Percentiles rank a stretch among this genome's conserved stretches.
Evolutionary conservation across 2,113 vertebrate species (phyloP).

Genomic region (Macrotus californicus): DNA sequence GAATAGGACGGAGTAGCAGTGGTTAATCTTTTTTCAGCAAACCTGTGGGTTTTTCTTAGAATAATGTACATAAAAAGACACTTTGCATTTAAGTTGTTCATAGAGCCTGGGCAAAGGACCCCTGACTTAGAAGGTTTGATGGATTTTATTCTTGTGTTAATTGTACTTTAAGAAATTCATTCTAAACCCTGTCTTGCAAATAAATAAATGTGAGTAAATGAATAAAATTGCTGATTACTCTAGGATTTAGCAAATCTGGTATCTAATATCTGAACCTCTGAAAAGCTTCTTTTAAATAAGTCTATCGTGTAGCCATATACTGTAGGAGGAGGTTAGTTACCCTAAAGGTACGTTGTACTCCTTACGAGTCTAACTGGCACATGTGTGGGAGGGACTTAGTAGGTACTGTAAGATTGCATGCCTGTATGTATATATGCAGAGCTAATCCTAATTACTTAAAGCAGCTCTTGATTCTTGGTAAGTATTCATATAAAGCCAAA

Average conservation of each 20-base stretch:
- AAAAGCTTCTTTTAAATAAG: neutral
- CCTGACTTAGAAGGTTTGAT: neutral
- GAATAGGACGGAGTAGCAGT: neutral
- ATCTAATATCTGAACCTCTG: neutral
- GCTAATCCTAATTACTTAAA: neutral
- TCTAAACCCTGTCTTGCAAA: neutral
- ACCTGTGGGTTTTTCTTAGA: neutral
- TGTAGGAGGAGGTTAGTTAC: neutral
- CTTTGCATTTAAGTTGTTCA: neutral
- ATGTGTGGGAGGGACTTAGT: neutral
- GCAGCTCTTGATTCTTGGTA: neutral
- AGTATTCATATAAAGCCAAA: neutral
- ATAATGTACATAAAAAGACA: neutral
- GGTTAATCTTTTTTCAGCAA: conserved; percentile 23
- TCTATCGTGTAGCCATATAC: neutral
- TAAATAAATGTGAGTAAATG: neutral
- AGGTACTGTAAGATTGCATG: neutral
- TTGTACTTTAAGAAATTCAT: neutral
- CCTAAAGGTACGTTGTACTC: neutral
- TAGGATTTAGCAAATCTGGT: neutral
- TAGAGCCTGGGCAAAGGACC: neutral
- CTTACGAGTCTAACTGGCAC: neutral
- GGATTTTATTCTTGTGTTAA: neutral
- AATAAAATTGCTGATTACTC: neutral
- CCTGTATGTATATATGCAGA: neutral